Percentiles rank a stretch among this genome's conserved stretches.
phyloP scores from a whole-genome alignment of 2,113 vertebrate species.

The Malurus melanocephalus region DNA sequence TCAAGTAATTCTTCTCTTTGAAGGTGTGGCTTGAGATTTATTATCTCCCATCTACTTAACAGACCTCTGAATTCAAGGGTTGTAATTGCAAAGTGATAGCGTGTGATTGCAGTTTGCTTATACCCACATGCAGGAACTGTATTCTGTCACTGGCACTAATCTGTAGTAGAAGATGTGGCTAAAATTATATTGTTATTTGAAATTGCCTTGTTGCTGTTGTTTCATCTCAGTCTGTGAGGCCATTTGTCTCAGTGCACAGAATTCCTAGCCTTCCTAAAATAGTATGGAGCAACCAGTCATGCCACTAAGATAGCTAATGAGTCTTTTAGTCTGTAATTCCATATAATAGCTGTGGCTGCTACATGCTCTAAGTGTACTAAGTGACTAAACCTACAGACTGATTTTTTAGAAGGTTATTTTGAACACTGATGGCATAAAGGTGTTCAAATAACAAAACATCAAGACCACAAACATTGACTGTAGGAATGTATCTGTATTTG shows the following conservation, averaged over 20 bases:
- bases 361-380: neutral
- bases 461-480: neutral
- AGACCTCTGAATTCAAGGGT: neutral
- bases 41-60: neutral
- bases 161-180: neutral
- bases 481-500: neutral
- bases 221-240: conserved; percentile 21
- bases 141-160: neutral
- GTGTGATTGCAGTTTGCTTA: neutral
- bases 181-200: neutral
- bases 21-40: neutral
- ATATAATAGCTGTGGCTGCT: neutral
- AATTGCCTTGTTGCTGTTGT: neutral
- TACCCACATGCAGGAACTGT: neutral
- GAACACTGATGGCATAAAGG: neutral
- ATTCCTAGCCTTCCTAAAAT: conserved; percentile 42
- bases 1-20: neutral
- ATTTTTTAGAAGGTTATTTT: neutral
- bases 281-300: conserved; percentile 10
- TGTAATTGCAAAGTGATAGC: neutral
- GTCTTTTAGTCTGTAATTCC: conserved; percentile 25
- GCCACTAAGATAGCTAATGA: conserved; percentile 6
- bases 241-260: conserved; percentile 25
- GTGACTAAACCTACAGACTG: neutral
- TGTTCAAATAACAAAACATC: neutral